Conservation (phyloP, 2,797 vertebrate species). For the Sebastes vulpes region DNA sequence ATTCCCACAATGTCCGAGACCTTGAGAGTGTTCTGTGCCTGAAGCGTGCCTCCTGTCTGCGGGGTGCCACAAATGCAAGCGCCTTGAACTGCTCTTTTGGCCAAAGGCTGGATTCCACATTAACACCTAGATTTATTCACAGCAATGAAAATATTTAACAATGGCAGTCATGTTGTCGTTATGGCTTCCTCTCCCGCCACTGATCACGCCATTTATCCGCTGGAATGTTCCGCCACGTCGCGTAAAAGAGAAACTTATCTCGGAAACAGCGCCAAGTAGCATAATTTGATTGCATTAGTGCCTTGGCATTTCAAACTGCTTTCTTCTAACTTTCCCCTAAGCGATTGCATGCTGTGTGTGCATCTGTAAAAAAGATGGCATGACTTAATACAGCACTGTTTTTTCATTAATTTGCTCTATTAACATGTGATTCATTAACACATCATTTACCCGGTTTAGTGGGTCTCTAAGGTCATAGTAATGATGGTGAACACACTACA, state of each 20-base stretch:
- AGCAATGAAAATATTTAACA: conserved; percentile 53
- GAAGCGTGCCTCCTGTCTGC: conserved; percentile 38
- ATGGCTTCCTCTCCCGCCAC: not conserved
- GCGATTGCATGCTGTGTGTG: conserved; percentile 34
- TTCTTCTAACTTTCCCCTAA: conserved; percentile 44
- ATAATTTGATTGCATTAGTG: conserved; percentile 50
- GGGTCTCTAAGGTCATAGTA: conserved; percentile 67
- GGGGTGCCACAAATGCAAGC: conserved; percentile 35
- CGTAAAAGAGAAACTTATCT: conserved; percentile 38
- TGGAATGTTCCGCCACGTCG: conserved; percentile 22
- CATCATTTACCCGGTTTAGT: conserved; percentile 60
- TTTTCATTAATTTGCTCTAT: conserved; percentile 61
- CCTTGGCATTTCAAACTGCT: conserved; percentile 49
- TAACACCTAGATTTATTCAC: conserved; percentile 51
- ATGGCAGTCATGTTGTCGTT: conserved; percentile 30
- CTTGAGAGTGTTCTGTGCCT: conserved; percentile 46
- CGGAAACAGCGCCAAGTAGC: conserved; percentile 10
- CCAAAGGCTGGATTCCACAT: conserved; percentile 55
- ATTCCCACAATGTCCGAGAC: conserved; percentile 21
- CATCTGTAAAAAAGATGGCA: conserved; percentile 39
- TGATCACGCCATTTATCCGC: conserved; percentile 14
- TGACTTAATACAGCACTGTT: conserved; percentile 33
- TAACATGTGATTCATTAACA: conserved; percentile 67
- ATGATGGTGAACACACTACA: conserved; percentile 23
- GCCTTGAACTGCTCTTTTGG: conserved; percentile 40